A percentile compares a stretch with the other conserved stretches of the same genome.
phyloP scores from a whole-genome alignment of 2,888 invertebrate species.

The Agriotes lineatus region DNA sequence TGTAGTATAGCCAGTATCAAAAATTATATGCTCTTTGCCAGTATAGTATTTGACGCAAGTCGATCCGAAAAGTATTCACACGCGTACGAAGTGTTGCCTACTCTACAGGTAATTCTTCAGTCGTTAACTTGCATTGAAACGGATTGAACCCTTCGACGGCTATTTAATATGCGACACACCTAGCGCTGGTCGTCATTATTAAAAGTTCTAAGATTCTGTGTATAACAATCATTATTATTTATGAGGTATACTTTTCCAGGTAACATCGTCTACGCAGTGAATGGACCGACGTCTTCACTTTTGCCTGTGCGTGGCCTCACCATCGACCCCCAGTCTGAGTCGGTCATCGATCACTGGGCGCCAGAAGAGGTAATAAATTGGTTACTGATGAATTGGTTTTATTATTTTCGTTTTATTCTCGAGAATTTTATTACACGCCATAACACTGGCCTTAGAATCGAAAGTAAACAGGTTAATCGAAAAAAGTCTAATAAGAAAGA shows the following conservation, averaged over 20 bases:
- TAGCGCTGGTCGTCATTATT: not conserved
- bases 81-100: no score
- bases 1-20: no score
- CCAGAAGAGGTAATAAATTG: conserved; percentile 72
- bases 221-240: not conserved
- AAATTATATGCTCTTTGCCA: no score
- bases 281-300: conserved; percentile 83
- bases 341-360: conserved; percentile 85
- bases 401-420: not conserved
- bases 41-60: no score
- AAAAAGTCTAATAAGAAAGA: not conserved
- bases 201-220: not conserved
- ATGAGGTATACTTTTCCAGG: conserved; percentile 63
- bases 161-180: not conserved
- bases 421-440: no score
- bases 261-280: conserved; percentile 86
- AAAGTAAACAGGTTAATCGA: no score
- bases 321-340: conserved; percentile 83
- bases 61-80: no score
- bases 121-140: no score
- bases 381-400: conserved; percentile 17
- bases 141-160: no score
- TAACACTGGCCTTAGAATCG: no score
- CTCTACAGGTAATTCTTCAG: no score
- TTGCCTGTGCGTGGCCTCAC: conserved; percentile 83